Evolutionary conservation across 2,797 vertebrate species (phyloP).

Genomic region (Chiloscyllium punctatum): DNA sequence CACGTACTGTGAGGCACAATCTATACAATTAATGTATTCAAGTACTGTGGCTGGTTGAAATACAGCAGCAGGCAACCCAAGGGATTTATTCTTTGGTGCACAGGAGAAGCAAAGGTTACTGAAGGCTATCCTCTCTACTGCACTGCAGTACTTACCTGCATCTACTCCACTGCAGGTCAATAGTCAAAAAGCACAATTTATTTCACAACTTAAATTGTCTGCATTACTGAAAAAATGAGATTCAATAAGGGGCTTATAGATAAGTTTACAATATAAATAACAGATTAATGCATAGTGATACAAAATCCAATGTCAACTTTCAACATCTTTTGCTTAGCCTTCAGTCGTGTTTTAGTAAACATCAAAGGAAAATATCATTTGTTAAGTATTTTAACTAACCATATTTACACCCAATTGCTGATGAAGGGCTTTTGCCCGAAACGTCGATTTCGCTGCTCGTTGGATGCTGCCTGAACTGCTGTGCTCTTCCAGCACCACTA

Average conservation of each 20-base stretch:
- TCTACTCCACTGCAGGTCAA: conserved; percentile 41
- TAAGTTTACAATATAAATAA: not conserved
- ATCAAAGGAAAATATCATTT: not conserved
- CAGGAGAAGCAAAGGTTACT: conserved; percentile 40
- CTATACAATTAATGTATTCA: conserved; percentile 9
- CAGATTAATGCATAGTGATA: not conserved
- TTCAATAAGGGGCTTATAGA: not conserved
- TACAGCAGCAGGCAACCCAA: conserved; percentile 36
- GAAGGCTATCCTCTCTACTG: conserved; percentile 40
- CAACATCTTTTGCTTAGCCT: not conserved
- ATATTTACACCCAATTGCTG: conserved; percentile 8
- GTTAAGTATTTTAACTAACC: not conserved
- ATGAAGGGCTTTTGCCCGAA: too few relatives aligned
- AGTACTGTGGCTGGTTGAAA: conserved; percentile 23
- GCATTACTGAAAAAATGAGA: not conserved
- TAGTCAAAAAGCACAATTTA: not conserved
- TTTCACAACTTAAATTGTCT: not conserved
- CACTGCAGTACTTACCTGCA: conserved; percentile 38
- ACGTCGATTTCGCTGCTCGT: too few relatives aligned
- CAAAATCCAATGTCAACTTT: not conserved
- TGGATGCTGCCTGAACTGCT: too few relatives aligned
- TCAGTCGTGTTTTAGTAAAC: not conserved
- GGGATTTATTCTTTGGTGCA: conserved; percentile 39
- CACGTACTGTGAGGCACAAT: conserved; percentile 10
- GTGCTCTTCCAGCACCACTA: too few relatives aligned